Percentiles rank a stretch among this genome's conserved stretches.
Conservation (phyloP, 2,797 vertebrate genomes). For the Smutsia temminckii region DNA sequence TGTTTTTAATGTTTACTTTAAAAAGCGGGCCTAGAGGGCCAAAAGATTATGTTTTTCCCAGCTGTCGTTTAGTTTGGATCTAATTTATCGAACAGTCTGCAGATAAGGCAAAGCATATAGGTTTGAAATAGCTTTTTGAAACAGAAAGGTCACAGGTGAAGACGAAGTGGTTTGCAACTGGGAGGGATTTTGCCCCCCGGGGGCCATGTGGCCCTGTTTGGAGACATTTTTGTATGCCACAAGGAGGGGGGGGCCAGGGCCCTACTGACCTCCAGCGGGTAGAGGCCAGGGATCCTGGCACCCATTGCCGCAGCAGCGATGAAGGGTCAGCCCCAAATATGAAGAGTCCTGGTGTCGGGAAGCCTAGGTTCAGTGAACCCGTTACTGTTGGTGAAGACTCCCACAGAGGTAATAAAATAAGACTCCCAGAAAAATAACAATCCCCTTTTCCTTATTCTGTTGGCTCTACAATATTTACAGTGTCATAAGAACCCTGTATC, state of each 20-base stretch:
- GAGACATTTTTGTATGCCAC: not conserved
- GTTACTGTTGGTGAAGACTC: not conserved
- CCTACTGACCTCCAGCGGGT: not conserved
- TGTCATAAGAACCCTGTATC: not conserved
- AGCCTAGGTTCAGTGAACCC: not conserved
- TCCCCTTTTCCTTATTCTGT: not conserved
- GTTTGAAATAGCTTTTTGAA: not conserved
- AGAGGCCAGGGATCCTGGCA: not conserved
- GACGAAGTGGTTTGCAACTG: not conserved
- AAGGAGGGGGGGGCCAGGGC: not conserved
- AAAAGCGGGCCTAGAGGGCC: not conserved
- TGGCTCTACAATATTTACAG: not conserved
- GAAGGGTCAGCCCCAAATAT: not conserved
- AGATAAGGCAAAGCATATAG: not conserved
- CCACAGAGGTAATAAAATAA: not conserved
- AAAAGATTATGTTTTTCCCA: not conserved
- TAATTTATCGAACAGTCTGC: not conserved
- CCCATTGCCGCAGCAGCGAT: not conserved
- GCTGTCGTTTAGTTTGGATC: not conserved
- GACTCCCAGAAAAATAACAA: no score
- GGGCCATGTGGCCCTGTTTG: not conserved
- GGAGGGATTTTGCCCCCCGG: not conserved
- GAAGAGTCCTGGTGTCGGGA: not conserved
- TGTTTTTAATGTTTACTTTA: slow-evolving; percentile 23
- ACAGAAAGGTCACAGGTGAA: not conserved